These are phyloP conservation scores for Ptyas mucosa DNA, from an alignment of 2,113 vertebrate species.

Conservation along the genomic window DNA sequence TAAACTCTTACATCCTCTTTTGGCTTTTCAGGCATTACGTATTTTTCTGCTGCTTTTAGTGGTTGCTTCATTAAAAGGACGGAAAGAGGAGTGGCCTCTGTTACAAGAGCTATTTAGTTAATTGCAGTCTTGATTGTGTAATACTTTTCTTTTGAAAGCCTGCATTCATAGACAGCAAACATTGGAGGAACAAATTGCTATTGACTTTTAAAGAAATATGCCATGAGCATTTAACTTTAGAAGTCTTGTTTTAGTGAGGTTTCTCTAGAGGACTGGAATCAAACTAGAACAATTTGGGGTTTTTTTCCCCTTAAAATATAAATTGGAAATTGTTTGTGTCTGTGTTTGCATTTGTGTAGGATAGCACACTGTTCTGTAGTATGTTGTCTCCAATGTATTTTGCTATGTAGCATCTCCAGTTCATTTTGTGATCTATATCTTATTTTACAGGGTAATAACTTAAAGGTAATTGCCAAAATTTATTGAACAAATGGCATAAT, in stretches of 20 bases:
- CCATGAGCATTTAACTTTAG: background rate
- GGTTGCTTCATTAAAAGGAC: background rate
- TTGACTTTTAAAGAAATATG: background rate
- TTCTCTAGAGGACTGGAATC: background rate
- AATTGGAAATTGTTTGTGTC: background rate
- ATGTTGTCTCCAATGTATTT: background rate
- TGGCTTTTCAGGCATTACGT: background rate
- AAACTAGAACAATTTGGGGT: background rate
- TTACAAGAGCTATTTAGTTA: background rate
- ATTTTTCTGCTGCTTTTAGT: background rate
- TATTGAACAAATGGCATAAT: background rate
- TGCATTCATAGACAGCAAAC: background rate
- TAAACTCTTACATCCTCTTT: fast-evolving
- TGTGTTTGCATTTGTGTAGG: background rate
- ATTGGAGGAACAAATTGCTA: background rate
- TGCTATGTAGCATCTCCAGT: background rate
- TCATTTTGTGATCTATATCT: background rate
- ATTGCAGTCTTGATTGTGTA: background rate
- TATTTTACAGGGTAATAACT: background rate
- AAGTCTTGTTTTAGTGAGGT: background rate
- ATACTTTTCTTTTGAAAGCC: conserved; percentile 14
- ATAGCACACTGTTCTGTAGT: background rate
- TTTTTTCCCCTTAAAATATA: background rate
- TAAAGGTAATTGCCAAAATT: background rate
- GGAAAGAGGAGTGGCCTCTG: background rate